Conservation (phyloP, 2,888 invertebrate genomes). For the Synergus gifuensis region DNA sequence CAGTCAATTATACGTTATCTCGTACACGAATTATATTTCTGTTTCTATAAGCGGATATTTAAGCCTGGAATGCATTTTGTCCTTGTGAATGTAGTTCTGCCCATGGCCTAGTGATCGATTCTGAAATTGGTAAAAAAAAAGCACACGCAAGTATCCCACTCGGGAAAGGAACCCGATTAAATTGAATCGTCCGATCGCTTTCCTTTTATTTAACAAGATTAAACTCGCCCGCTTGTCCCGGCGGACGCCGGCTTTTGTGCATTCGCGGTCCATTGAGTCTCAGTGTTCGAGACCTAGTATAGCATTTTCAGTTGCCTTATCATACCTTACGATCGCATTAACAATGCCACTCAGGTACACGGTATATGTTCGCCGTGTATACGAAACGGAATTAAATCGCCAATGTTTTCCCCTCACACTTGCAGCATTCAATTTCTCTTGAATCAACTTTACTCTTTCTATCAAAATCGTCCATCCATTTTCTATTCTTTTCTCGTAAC, state of each 20-base stretch:
- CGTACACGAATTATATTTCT: background rate
- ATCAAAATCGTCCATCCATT: constrained; percentile 8
- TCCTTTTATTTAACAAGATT: constrained; percentile 53
- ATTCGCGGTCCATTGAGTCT: constrained; percentile 55
- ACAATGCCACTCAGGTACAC: constrained; percentile 31
- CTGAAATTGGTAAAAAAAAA: constrained; percentile 28
- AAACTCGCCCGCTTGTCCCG: constrained; percentile 45
- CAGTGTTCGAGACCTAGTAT: constrained; percentile 24
- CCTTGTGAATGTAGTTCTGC: background rate
- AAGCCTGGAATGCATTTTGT: background rate
- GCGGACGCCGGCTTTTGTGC: constrained; percentile 53
- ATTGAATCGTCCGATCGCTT: constrained; percentile 48
- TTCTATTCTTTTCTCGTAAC: constrained; percentile 17
- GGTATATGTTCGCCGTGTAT: constrained; percentile 34
- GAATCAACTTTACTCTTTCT: constrained; percentile 33
- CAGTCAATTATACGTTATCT: no score
- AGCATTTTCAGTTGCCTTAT: constrained; percentile 36
- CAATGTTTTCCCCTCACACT: constrained; percentile 36
- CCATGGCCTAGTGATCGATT: constrained; percentile 19
- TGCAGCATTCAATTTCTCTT: constrained; percentile 29
- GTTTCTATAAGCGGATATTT: background rate
- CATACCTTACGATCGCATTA: constrained; percentile 31
- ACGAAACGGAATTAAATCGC: constrained; percentile 35
- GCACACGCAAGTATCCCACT: constrained; percentile 29
- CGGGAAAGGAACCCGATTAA: constrained; percentile 47